These are phyloP conservation scores for Selenia dentaria DNA, from an alignment of 2,888 invertebrate genomes.

Conservation along the genomic window DNA sequence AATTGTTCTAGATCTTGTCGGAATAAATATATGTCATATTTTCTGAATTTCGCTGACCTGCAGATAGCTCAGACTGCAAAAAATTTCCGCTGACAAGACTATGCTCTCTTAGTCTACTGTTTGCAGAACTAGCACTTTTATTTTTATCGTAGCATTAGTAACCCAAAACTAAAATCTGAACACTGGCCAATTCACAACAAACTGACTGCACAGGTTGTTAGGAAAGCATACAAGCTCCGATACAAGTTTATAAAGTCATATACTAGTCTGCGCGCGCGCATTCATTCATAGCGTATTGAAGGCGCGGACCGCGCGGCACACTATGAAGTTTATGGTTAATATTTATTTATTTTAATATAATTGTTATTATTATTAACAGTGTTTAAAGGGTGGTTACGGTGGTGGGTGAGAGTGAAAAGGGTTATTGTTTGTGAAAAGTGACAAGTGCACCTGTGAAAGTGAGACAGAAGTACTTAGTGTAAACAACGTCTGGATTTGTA, in stretches of 20 bases:
- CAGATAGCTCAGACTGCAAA: no score
- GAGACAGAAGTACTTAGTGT: no score
- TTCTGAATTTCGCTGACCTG: no score
- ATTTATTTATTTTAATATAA: background rate
- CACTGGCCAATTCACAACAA: slow-evolving; percentile 11
- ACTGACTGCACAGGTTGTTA: slow-evolving; percentile 5
- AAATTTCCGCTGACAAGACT: no score
- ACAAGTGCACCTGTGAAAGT: background rate
- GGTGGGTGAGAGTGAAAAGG: background rate
- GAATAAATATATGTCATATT: no score
- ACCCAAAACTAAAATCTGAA: no score
- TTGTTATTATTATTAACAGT: background rate
- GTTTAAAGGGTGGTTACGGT: background rate
- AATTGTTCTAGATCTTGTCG: no score
- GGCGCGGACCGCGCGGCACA: slow-evolving; percentile 19
- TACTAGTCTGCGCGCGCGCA: slow-evolving; percentile 27
- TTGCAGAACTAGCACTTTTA: no score
- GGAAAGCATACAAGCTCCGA: slow-evolving; percentile 31
- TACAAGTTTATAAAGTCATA: slow-evolving; percentile 32
- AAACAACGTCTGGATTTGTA: no score
- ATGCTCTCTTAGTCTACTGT: no score
- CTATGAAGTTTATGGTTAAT: slow-evolving; percentile 31
- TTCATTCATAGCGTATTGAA: slow-evolving; percentile 21
- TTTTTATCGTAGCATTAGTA: no score
- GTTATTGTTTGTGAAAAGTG: background rate